A percentile compares a stretch with the other conserved stretches of the same genome.
These are phyloP conservation scores for Plagodis dolabraria DNA, from an alignment of 2,888 invertebrate species.

Conservation along the genomic window DNA sequence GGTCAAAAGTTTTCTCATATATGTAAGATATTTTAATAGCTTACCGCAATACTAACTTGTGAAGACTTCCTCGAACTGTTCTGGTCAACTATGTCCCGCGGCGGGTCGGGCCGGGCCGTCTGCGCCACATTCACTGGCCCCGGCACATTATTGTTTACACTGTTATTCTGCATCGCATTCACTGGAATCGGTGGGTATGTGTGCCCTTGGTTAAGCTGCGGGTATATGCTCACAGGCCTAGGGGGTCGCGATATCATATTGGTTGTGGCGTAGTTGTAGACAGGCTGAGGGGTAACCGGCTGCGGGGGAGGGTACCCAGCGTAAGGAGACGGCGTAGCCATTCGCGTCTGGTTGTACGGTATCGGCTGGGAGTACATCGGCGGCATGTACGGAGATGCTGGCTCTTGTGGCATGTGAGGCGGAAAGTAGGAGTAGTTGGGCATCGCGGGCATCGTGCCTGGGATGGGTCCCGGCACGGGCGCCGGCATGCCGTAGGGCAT, in stretches of 20 bases:
- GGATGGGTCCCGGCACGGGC: conserved; percentile 3
- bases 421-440: conserved; percentile 62
- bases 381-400: conserved; percentile 51
- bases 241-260: conserved; percentile 73
- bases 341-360: conserved; percentile 72
- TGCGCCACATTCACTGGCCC: conserved; percentile 2
- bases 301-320: conserved; percentile 53
- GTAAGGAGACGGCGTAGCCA: conserved; percentile 68
- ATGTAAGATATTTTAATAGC: background rate
- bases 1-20: no score
- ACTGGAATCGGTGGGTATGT: conserved; percentile 51
- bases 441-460: conserved; percentile 24
- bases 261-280: conserved; percentile 72
- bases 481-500: conserved; percentile 69
- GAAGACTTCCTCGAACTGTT: conserved; percentile 63
- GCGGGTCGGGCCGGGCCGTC: conserved; percentile 44
- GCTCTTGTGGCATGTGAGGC: conserved; percentile 50
- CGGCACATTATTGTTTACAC: conserved; percentile 10
- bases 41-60: conserved; percentile 58
- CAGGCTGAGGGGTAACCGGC: conserved; percentile 32
- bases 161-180: conserved; percentile 9
- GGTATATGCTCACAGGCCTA: conserved; percentile 61
- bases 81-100: conserved; percentile 57
- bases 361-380: conserved; percentile 56
- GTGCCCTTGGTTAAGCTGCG: conserved; percentile 63